Base-by-base conservation (phyloP, 2,797 vertebrate genomes). In the Mionectes olivaceus region DNA sequence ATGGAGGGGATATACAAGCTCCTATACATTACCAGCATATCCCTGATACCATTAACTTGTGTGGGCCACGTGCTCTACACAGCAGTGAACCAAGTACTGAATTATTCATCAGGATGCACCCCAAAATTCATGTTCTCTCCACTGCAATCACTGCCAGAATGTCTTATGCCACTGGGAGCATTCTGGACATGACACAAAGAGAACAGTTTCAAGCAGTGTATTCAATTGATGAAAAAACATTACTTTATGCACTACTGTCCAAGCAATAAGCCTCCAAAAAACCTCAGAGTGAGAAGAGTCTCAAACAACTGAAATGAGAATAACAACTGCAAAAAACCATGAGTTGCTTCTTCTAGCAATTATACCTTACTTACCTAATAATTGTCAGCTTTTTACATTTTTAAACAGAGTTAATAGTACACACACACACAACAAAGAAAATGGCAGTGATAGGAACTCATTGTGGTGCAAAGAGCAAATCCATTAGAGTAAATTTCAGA, bases 341-440 rank as follows among this genome's bases (percentile, higher is more conserved):
- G 89, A 74, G 41, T 47, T 95, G 75, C 94, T 94, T 43, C 78
- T 94, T 95, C 78, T 65, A 95, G 82, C 39, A 87, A 91, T 89
- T 86, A 93, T 17, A 90, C 32, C 71, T 55, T 79, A 94, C 93
- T 95, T 95, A 95, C 92, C 93, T 86, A 95, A 79, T 83, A 78
- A 76, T 49, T 59, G 83, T 6, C 56, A 82, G 53, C 28, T 80
- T 87, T 69, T 90, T 32, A 74, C 37, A n/a, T 67, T 91, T 89
- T 82, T 68, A 84, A 74, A 55, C 60, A 92, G 67, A 86, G 70
- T 88, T 76, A 92, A 93, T 91, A 95, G 53, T 35, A 35, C 35
- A 91, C 63, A 78, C 68, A 78, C 65, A 94, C 52, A 76, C n/a
- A 81, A 86, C 83, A 91, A 78, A 81, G 78, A 12, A 85, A 93